phyloP scores from a whole-genome alignment of 2,888 invertebrate genomes.

The Mythimna loreyi region DNA sequence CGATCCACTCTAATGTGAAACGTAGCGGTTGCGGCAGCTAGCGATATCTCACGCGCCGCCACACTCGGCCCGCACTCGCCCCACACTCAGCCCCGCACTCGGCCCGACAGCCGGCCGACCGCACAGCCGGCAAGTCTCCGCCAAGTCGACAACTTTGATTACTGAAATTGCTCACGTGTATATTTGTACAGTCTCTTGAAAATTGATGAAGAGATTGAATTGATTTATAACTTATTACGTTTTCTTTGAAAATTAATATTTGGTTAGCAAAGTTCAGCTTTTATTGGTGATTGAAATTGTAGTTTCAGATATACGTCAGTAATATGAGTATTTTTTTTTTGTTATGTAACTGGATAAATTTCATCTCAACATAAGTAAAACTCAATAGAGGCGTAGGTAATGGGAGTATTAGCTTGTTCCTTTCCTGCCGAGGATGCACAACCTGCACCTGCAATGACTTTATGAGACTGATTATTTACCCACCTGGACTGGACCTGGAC shows the following conservation, averaged over 20 bases:
- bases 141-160: not conserved
- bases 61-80: too few relatives aligned
- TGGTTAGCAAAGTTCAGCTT: not conserved
- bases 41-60: not conserved
- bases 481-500: too few relatives aligned
- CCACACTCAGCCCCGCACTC: too few relatives aligned
- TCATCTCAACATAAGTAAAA: not conserved
- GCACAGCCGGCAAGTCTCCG: not conserved
- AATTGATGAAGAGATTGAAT: constrained; percentile 1
- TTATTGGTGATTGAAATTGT: constrained; percentile 1
- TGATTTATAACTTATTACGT: not conserved
- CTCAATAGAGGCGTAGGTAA: not conserved
- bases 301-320: not conserved
- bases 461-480: too few relatives aligned
- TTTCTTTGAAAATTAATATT: constrained; percentile 9
- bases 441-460: too few relatives aligned
- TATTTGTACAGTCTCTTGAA: not conserved
- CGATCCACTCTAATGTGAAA: not conserved
- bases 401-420: too few relatives aligned
- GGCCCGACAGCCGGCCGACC: not conserved
- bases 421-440: too few relatives aligned
- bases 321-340: not conserved
- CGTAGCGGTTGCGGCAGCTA: not conserved
- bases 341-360: not conserved
- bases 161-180: constrained; percentile 5